Evolutionary conservation across 2,113 vertebrate genomes (phyloP), one percentile per base, ranked within the genome.

Genomic region (Neolamprologus variostigma): DNA sequence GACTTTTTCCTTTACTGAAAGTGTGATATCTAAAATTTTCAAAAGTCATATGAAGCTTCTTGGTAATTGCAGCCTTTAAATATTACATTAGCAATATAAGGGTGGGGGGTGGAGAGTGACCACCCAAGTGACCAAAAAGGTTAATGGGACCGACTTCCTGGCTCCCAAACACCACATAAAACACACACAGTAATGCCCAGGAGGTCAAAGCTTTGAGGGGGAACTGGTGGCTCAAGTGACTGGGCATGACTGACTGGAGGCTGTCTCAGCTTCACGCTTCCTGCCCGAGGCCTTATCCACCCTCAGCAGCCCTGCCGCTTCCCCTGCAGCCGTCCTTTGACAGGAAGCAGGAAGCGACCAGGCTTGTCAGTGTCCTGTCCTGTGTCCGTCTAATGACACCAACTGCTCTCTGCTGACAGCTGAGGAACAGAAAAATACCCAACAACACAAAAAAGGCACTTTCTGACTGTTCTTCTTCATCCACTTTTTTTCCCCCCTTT

Each of bases 281-380:
- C 94, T 95, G 94, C 80, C 87, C 47, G 3, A 45, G 82, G 87
- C 84, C 91, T 95, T 95, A 96, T 96, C 96, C 94, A 87, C 55
- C 66, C 78, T 16, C 80, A 37, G 87, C 95, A 96, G 93, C 63
- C 88, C 91, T 82, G 86, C 80, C n/a, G 63, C 66, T 95, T 94
- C 92, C 92, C 86, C 89, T 92, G 90, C 91, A 92, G 90, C 81
- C 90, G 57, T 93, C 89, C 89, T 94, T 90, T 90, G 84, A 92
- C 94, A 94, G 95, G 95, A 96, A 95, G 94, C 94, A 94, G 95
- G 93, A 95, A 95, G 91, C 86, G 26, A 33, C 90, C 90, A 80
- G 71, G 81, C 91, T 86, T 81, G 89, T 89, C 91, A 57, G 89
- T 76, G 91, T 92, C 91, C 83, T 86, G 87, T 90, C 89, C 89